Base-by-base conservation (phyloP, 2,797 vertebrate genomes). In the Kryptopterus vitreolus region DNA sequence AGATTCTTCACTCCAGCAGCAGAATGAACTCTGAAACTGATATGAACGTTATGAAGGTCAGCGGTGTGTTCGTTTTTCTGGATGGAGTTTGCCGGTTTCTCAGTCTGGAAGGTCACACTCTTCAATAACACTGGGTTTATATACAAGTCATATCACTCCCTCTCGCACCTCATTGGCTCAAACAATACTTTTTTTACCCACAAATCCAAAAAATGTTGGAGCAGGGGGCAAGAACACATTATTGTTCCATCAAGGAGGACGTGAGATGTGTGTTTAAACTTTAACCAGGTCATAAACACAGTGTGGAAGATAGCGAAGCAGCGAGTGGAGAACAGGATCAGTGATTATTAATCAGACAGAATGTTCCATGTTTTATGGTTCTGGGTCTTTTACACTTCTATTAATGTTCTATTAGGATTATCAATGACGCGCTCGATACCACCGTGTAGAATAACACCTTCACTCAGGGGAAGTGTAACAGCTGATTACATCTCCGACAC, bases 231-330 rank as follows among this genome's bases (percentile, higher is more conserved):
- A 87, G 88, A 73, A 89, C 88, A 91, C 91, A 91, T 92, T 92
- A 92, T 92, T 89, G 89, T 88, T 93, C 86, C 89, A 90, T 93
- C 87, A 86, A 79, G 89, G 82, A 85, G 88, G 90, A 92, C 89
- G 90, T 89, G 91, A 90, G 91, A 89, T 79, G 87, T 83, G 88
- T 88, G 93, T 90, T 95, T 94, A 94, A 94, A 87, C 65, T 94
- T 95, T 94, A 94, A 94, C 93, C n/a, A 77, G 83, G 90, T 88
- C 91, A 91, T 94, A 93, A 93, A 94, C 76, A 38, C 84, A 81
- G 77, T 86, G 84, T 68, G 82, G 29, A 85, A 91, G 91, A 93
- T 92, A 93, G 92, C 89, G 86, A 81, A 61, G 66, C 82, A 84
- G 85, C 85, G 81, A 85, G 86, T 73, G 80, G 79, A 81, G 61